Conservation (phyloP, 2,797 vertebrate species). For the Rallus crepitans region DNA sequence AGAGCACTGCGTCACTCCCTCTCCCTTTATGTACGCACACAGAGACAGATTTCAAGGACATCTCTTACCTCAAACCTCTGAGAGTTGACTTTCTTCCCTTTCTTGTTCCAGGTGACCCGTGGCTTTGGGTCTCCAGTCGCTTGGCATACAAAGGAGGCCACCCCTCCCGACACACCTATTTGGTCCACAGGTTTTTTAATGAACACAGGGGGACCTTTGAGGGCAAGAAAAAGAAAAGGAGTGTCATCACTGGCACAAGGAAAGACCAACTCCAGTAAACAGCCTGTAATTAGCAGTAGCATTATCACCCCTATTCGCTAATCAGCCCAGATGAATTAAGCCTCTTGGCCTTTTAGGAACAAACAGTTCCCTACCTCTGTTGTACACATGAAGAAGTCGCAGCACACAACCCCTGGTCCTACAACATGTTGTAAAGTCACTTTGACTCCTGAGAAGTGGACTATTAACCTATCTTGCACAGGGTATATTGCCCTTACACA, state of each 20-base stretch:
- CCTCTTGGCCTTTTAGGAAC: not conserved
- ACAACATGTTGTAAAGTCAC: not conserved
- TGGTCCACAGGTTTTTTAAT: constrained; percentile 93
- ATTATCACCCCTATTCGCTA: not conserved
- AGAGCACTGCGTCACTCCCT: not conserved
- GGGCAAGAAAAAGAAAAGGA: not conserved
- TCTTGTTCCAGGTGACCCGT: constrained; percentile 96
- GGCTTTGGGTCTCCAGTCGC: constrained; percentile 94
- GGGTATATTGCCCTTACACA: not conserved
- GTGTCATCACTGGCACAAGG: not conserved
- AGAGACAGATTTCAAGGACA: not conserved
- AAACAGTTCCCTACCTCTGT: not conserved
- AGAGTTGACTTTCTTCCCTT: constrained; percentile 96
- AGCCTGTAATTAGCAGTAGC: not conserved
- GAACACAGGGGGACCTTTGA: constrained; percentile 85
- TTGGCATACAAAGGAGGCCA: constrained; percentile 97
- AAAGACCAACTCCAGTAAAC: not conserved
- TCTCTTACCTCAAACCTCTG: constrained; percentile 93
- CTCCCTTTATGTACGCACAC: not conserved
- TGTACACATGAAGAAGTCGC: not conserved
- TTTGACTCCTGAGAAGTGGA: not conserved
- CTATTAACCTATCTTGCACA: not conserved
- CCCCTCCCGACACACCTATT: constrained; percentile 95
- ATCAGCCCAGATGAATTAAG: not conserved
- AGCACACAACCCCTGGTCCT: not conserved